Evolutionary conservation across 2,888 invertebrate genomes (phyloP).

Genomic region (Eupithecia abbreviata): DNA sequence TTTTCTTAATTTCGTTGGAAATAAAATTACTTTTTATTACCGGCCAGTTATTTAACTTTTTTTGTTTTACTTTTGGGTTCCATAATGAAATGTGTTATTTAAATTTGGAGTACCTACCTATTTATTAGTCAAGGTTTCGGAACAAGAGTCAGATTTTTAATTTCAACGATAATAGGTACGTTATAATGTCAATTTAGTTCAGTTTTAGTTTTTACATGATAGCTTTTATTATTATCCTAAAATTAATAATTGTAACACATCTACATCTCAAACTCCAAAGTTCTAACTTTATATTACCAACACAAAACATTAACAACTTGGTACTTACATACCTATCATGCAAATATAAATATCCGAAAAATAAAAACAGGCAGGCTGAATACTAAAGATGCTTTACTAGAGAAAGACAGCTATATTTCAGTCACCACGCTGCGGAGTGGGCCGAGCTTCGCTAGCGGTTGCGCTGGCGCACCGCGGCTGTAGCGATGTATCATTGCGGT

Average conservation of each 20-base stretch:
- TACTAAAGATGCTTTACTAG: conserved; percentile 57
- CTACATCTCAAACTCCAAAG: background rate
- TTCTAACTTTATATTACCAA: background rate
- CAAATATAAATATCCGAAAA: conserved; percentile 47
- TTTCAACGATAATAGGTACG: background rate
- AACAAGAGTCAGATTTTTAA: background rate
- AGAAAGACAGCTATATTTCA: conserved; percentile 71
- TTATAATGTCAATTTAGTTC: background rate
- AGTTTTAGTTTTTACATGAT: background rate
- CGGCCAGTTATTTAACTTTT: background rate
- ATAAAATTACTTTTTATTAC: background rate
- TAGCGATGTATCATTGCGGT: conserved; percentile 73
- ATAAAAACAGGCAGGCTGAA: conserved; percentile 52
- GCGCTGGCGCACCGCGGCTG: conserved; percentile 68
- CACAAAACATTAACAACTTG: conserved; percentile 20
- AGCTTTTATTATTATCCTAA: background rate
- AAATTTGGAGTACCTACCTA: background rate
- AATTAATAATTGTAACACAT: background rate
- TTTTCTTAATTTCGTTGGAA: background rate
- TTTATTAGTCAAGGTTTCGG: background rate
- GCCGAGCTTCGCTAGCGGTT: conserved; percentile 72
- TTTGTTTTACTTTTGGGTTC: background rate
- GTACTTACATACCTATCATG: conserved; percentile 5
- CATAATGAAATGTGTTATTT: background rate
- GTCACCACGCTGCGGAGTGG: conserved; percentile 62